Base-by-base conservation (phyloP, 2,797 vertebrate species). In the Sebastolobus altivelis region DNA sequence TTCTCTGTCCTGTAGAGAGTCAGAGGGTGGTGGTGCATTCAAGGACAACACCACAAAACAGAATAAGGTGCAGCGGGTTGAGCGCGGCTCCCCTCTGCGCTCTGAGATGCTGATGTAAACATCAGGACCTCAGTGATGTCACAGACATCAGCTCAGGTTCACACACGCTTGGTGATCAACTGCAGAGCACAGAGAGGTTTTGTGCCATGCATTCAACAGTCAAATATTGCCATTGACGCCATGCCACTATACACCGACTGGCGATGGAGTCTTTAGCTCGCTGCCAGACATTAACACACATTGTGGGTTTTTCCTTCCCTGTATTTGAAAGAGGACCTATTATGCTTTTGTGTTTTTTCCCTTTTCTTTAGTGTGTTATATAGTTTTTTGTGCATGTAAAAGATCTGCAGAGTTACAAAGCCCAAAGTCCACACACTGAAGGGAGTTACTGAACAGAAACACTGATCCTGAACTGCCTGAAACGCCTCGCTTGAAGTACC, bases 211-310 rank as follows among this genome's bases (percentile, higher is more conserved):
- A 62, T 68, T 80, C 77, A 74, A 49, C 60, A 73, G 86, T 87
- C 65, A 89, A 82, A 86, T 80, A 79, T 79, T 80, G 76, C 68
- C 79, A 68, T 79, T 90, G 84, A 91, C 55, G 43, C 60, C 5
- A 4, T 75, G 87, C 81, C 78, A 85, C 72, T 40, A 31, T 46
- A 81, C 31, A 72, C 72, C 12, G 10, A 73, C 69, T 35, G 63
- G n/a, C 11, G 65, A 40, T 25, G 59, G 49, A 65, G 38, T 77
- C 71, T 89, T 89, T 73, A 82, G 79, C 84, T 78, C 72, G 62
- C 80, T 87, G 76, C 79, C 82, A 85, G 75, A 75, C 52, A 38
- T 80, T 63, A 65, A 79, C 79, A 65, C 22, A 69, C 40, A 60
- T 27, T 73, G 9, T 8, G n/a, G 38, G 35, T 20, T 70, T 49